Evolutionary conservation across 2,797 vertebrate genomes (phyloP), one percentile per base, ranked within the genome.

Genomic region (Rhabdomys pumilio): DNA sequence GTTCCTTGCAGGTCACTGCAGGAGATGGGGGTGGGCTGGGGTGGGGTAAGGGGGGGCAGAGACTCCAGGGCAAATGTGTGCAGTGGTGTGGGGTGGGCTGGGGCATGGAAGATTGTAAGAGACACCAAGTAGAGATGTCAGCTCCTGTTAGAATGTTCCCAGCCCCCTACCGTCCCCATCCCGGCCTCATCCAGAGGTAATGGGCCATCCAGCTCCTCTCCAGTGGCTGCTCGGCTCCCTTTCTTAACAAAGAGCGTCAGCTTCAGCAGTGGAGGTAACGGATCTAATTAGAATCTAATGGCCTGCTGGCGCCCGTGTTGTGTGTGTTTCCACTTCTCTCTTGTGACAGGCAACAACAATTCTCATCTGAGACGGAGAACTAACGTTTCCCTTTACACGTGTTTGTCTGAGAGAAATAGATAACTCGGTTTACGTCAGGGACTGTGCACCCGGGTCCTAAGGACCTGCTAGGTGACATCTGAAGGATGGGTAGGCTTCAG

Each of bases 211-310:
- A 0, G 1, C 41, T 44, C 73, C 82, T 55, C n/a, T 90, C 87
- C 80, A 50, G 34, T 59, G 26, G 17, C 72, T 24, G 6, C 63
- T 95, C 10, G 88, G 69, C 44, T 89, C 24, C 34, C 15, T 82
- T 50, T 67, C 63, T 55, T 72, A 59, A 75, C 65, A 85, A 47
- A 44, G 65, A 90, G 69, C 75, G 57, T 29, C 9, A 38, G 47
- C 10, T 29, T 91, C 6, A 7, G 63, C 61, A 63, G 89, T 26
- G 75, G 75, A 84, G 80, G 83, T 76, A 83, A 76, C 6, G 6
- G 4, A 65, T 86, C 87, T 83, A 93, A 95, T 96, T 94, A 96
- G 97, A 81, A 81, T 76, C 93, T 94, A 67, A 80, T 76, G 76
- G n/a, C 41, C 53, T 59, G 85, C 90, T 26, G 84, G 90, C 44